Evolutionary conservation across 2,113 vertebrate genomes (phyloP).

Genomic region (Atherinomorus stipes): DNA sequence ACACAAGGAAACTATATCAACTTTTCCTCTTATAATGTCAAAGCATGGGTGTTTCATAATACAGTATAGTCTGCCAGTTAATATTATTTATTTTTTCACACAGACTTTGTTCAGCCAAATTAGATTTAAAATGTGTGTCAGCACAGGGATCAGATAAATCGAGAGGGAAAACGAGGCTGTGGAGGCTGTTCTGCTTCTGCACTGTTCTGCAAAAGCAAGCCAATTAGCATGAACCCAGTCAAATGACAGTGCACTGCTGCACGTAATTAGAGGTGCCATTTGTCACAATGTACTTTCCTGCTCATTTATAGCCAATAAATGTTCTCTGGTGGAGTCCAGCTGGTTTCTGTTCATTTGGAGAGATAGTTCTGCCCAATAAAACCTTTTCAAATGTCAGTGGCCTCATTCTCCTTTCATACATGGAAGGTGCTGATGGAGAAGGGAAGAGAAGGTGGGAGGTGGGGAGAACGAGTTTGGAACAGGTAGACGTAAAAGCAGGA

Average conservation of each 20-base stretch:
- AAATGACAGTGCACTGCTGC: constrained; percentile 47
- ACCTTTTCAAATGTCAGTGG: constrained; percentile 53
- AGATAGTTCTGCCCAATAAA: constrained; percentile 41
- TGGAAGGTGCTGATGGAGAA: constrained; percentile 7
- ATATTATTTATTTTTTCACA: not conserved
- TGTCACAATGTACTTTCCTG: constrained; percentile 50
- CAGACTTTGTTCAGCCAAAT: not conserved
- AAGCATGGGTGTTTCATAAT: not conserved
- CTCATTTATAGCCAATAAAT: constrained; percentile 65
- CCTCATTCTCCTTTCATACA: constrained; percentile 38
- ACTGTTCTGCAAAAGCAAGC: constrained; percentile 1
- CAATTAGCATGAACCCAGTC: constrained; percentile 49
- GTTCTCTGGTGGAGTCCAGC: constrained; percentile 25
- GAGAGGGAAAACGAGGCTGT: not conserved
- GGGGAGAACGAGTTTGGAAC: not conserved
- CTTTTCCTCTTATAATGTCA: not conserved
- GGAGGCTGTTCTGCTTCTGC: no score
- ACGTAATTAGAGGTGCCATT: constrained; percentile 55
- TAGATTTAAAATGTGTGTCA: no score
- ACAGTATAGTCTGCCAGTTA: not conserved
- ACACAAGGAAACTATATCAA: not conserved
- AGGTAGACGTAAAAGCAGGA: constrained; percentile 31
- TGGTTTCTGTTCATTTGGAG: constrained; percentile 48
- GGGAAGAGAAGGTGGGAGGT: not conserved
- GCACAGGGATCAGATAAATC: not conserved